Evolutionary conservation across 1,140 invertebrate species (phyloP), one percentile per base, ranked within the genome.

Genomic region (Zaprionus camerounensis): DNA sequence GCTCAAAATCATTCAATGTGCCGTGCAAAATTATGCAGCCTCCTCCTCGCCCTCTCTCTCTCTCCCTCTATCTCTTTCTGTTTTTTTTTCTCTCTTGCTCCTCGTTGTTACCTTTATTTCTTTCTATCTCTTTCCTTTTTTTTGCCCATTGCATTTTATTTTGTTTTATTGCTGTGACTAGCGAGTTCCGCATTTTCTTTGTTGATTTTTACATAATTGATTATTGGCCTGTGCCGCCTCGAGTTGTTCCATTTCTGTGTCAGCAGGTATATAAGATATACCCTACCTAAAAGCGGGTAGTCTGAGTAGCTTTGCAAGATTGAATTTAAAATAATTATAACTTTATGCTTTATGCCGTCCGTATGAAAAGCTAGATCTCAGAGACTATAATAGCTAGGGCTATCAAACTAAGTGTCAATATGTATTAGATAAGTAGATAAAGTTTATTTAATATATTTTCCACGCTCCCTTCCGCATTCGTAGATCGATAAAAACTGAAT

Each of bases 121-220:
- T 58, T 38, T 31, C 46, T 44, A 31, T 38, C 26, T 22, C 46
- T 36, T 22, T 9, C 15, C 36, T 22, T 20, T 70, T 26, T 41
- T 70, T 26, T 71, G 20, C 55, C 58, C 31, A 63, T 59, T 72
- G 67, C 73, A 80, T 77, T 83, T 80, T 38, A 73, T 84, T 83
- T 84, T 63, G 34, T 72, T 76, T 83, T 72, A 84, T 84, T 80
- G 77, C 81, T 83, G 76, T 83, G 76, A 83, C 76, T 80, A 69
- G 77, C 77, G 59, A 70, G 55, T 80, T 80, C 78, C 65, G 77
- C 68, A 63, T 84, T 78, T 78, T 51, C 49, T 66, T 70, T 80
- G 65, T 77, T 73, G 31, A 57, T 73, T 67, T 84, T 86, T 82
- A 76, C 83, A 87, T 86, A 87, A 86, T 87, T 86, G 79, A 85